These are phyloP conservation scores for Dasyurus viverrinus DNA, from an alignment of 2,113 vertebrate genomes.

Conservation along the genomic window DNA sequence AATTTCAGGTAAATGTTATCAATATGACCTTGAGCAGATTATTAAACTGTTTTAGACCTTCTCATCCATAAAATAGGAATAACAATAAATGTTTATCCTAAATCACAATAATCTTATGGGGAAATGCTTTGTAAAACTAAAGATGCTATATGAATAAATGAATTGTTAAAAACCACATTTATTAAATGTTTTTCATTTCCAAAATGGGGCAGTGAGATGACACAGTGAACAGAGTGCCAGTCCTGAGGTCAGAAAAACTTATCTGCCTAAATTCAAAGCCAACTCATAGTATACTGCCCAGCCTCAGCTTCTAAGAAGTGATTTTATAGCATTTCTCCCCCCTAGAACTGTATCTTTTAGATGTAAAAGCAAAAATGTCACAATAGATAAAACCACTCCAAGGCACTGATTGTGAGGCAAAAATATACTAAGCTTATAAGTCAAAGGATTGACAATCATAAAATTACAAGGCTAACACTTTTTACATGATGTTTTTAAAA, in stretches of 20 bases:
- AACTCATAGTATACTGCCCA: background rate
- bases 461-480: constrained; percentile 55
- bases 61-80: background rate
- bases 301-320: constrained; percentile 56
- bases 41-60: background rate
- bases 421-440: constrained; percentile 79
- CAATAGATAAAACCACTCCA: constrained; percentile 75
- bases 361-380: constrained; percentile 76
- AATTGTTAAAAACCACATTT: background rate
- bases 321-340: constrained; percentile 41
- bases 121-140: background rate
- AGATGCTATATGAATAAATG: background rate
- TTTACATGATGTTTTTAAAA: constrained; percentile 50
- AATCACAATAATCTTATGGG: background rate
- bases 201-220: background rate
- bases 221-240: background rate
- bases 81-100: background rate
- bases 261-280: background rate
- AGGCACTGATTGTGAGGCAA: constrained; percentile 73
- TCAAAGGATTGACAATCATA: constrained; percentile 73
- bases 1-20: background rate
- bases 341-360: constrained; percentile 68
- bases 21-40: background rate
- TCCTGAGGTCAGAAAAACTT: background rate
- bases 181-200: background rate